Evolutionary conservation across 2,113 vertebrate species (phyloP), one percentile per base, ranked within the genome.

Genomic region (Toxotes jaculatrix): DNA sequence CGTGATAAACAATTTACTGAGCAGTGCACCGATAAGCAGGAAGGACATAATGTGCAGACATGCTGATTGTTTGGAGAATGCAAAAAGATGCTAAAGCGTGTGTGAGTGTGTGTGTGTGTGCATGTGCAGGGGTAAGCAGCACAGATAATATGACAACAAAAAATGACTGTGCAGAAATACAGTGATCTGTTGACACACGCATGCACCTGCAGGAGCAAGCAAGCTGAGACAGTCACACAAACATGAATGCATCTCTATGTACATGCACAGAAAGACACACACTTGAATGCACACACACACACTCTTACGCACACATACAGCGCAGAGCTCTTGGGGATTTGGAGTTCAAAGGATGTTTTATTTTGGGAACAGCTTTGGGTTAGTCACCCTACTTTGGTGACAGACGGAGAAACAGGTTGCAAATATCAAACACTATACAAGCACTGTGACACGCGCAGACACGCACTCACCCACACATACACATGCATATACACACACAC

Each of bases 351-450:
- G 87, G 69, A 86, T 67, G 77, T 79, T 83, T 91, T 91, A 91
- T 92, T 93, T 91, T 77, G 56, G 85, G 86, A 92, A 82, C 76
- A 82, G 84, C 90, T 86, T 83, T 69, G 77, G 89, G 90, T 90
- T 87, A 75, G 81, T 91, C 88, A 89, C 89, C 84, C 77, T 75
- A 79, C 83, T 77, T 74, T 75, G 83, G 83, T 38, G 89, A 89
- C 89, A 92, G 89, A 90, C 77, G 85, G 89, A 89, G 89, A 80
- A 93, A 89, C 89, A 92, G 90, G 92, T 90, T 88, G 89, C 80
- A 88, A 83, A 89, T 87, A 90, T 88, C 89, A 89, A 79, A 92
- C 84, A 83, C 75, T 75, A 77, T 76, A 76, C 84, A 73, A 77
- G 74, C 63, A 63, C 55, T 45, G 77, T 45, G 70, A 79, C 63